Evolutionary conservation across 2,888 invertebrate genomes (phyloP).

Genomic region (Parnassius glacialis): DNA sequence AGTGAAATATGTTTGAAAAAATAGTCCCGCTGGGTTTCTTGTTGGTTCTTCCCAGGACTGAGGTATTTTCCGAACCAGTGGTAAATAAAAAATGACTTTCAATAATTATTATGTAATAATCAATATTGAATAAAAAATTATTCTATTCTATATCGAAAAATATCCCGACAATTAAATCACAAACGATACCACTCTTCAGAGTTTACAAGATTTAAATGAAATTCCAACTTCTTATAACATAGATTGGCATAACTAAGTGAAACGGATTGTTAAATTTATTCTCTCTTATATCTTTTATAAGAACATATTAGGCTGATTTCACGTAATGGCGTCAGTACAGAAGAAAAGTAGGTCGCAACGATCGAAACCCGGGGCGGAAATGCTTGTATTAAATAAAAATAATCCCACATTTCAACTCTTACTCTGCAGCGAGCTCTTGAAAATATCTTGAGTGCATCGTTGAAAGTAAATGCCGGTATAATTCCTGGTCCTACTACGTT

Average conservation of each 20-base stretch:
- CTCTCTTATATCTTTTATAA: conserved; percentile 16
- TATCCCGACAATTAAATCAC: no score
- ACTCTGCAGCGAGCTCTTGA: conserved; percentile 55
- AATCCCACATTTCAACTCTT: conserved; percentile 60
- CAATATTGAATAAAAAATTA: no score
- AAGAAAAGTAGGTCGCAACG: conserved; percentile 27
- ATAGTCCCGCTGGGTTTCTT: no score
- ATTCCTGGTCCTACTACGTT: conserved; percentile 72
- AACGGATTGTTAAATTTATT: conserved; percentile 20
- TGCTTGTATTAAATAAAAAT: conserved; percentile 57
- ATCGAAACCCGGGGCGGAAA: conserved; percentile 29
- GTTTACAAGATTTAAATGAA: not conserved
- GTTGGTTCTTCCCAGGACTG: no score
- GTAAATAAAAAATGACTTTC: no score
- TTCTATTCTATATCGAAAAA: no score
- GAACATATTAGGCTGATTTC: conserved; percentile 24
- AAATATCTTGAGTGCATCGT: conserved; percentile 76
- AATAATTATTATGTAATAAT: no score
- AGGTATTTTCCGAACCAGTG: no score
- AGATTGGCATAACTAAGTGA: conserved; percentile 16
- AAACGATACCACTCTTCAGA: no score
- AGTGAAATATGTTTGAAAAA: no score
- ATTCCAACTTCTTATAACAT: not conserved
- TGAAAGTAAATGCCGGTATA: conserved; percentile 76
- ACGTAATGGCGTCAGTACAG: conserved; percentile 22